These are phyloP conservation scores for Malurus elegans DNA, from an alignment of 2,113 vertebrate genomes.

Conservation along the genomic window DNA sequence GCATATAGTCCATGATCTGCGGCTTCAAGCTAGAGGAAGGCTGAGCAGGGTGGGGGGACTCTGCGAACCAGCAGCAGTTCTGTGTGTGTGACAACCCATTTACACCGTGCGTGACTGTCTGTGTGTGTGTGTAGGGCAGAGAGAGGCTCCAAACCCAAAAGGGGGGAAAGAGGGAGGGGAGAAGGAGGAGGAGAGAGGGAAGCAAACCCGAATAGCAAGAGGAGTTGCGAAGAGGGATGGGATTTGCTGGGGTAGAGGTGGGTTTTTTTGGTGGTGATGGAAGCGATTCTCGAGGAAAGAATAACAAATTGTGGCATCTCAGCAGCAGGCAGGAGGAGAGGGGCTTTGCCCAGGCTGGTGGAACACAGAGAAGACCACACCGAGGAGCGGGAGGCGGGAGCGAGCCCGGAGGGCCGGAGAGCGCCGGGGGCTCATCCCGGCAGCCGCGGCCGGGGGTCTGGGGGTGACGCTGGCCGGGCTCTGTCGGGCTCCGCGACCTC, in stretches of 20 bases:
- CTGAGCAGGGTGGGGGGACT: slow-evolving; percentile 1
- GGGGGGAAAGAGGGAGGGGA: not conserved
- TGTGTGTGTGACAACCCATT: not conserved
- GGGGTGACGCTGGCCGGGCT: not conserved
- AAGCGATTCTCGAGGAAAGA: not conserved
- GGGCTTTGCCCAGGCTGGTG: not conserved
- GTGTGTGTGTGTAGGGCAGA: not conserved
- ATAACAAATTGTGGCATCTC: not conserved
- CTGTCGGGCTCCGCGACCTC: not conserved
- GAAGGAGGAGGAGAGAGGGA: not conserved
- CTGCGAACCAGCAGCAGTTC: slow-evolving; percentile 18
- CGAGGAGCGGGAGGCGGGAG: not conserved
- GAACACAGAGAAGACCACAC: not conserved
- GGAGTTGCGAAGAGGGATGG: not conserved
- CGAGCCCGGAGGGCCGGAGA: not conserved
- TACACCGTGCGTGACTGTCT: not conserved
- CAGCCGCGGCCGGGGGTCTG: not conserved
- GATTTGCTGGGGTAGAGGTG: not conserved
- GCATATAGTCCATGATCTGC: slow-evolving; percentile 63
- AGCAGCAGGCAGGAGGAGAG: not conserved
- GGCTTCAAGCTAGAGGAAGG: not conserved
- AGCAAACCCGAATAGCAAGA: not conserved
- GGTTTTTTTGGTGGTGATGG: not conserved
- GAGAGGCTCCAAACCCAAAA: not conserved
- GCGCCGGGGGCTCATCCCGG: not conserved